Evolutionary conservation across 2,113 vertebrate species (phyloP).

Genomic region (Leptosomus discolor): DNA sequence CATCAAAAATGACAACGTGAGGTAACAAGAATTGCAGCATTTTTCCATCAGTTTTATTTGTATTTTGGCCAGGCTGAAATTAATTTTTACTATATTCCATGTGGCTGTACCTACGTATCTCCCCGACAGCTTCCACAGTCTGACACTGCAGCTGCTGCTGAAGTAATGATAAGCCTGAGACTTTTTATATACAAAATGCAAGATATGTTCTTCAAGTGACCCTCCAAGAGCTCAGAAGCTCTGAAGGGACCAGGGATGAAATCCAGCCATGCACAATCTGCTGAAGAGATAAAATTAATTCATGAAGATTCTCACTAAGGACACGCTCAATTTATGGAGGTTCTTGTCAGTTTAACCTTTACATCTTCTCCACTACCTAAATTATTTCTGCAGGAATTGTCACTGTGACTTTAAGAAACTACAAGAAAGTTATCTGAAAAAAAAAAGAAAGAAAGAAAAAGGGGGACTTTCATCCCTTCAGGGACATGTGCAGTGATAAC

Average conservation of each 20-base stretch:
- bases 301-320: background rate
- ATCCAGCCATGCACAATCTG: conserved; percentile 44
- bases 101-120: conserved; percentile 18
- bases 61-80: background rate
- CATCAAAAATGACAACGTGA: background rate
- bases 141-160: conserved; percentile 42
- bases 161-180: conserved; percentile 50
- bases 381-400: background rate
- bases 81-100: background rate
- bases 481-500: background rate
- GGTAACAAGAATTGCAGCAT: background rate
- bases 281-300: background rate
- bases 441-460: background rate
- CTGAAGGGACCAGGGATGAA: conserved; percentile 47
- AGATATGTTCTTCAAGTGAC: conserved; percentile 42
- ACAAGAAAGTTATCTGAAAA: background rate
- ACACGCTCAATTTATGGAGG: background rate
- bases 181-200: conserved; percentile 36
- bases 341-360: background rate
- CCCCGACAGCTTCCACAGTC: conserved; percentile 53
- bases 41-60: background rate
- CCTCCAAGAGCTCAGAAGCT: conserved; percentile 60
- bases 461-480: background rate
- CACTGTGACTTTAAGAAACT: background rate
- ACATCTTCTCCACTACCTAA: background rate